Conservation (phyloP, 2,797 vertebrate species). For the Enteromius thamalakanensis region DNA sequence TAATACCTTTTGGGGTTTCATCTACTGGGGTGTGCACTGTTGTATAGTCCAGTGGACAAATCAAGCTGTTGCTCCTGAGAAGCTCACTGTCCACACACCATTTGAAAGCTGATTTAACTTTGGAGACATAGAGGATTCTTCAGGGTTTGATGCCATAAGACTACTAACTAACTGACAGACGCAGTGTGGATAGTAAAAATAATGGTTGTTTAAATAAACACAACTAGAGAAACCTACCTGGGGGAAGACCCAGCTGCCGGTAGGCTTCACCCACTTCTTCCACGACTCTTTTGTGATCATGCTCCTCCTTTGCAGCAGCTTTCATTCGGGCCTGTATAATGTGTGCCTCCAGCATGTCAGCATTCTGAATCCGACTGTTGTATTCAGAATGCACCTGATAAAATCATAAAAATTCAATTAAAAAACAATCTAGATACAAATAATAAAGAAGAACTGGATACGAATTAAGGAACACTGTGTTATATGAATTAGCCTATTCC, state of each 20-base stretch:
- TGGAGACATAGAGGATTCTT: neutral
- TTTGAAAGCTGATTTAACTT: slow-evolving; percentile 82
- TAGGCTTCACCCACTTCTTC: slow-evolving; percentile 60
- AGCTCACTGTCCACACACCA: slow-evolving; percentile 83
- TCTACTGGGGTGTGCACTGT: slow-evolving; percentile 61
- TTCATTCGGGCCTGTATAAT: slow-evolving; percentile 80
- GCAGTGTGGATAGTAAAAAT: slow-evolving; percentile 9
- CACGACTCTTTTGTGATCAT: slow-evolving; percentile 61
- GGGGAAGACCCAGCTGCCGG: slow-evolving; percentile 68
- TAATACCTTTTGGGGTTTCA: slow-evolving; percentile 80
- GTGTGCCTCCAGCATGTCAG: slow-evolving; percentile 81
- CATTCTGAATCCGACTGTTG: slow-evolving; percentile 69
- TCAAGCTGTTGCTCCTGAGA: slow-evolving; percentile 82
- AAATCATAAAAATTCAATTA: neutral
- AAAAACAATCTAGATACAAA: neutral
- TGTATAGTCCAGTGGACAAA: slow-evolving; percentile 85
- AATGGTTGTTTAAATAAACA: slow-evolving; percentile 15
- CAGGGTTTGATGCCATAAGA: neutral
- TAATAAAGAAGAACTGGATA: neutral
- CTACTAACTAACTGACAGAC: neutral
- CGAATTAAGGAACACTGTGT: neutral
- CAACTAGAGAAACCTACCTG: slow-evolving; percentile 72
- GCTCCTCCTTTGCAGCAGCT: slow-evolving; percentile 76
- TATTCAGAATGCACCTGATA: slow-evolving; percentile 78
- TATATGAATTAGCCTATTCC: no score